Base-by-base conservation (phyloP, 1,140 invertebrate species). In the Scaptomyza graminum region DNA sequence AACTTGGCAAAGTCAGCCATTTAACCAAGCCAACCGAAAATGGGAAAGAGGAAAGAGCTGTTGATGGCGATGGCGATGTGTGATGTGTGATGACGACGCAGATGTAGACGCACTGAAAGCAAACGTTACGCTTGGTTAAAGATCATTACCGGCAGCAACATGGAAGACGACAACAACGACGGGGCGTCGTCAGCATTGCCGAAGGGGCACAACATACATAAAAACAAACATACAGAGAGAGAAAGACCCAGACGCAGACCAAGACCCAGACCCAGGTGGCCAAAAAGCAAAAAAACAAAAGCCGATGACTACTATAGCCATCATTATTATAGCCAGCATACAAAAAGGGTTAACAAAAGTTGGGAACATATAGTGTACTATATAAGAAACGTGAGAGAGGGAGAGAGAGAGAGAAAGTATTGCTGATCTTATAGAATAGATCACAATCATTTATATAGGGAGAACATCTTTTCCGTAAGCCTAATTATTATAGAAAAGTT, bases 111-210 rank as follows among this genome's bases (percentile, higher is more conserved):
- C 83, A 88, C 83, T 88, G 84, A 88, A 88, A 88, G 84, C 83
- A 80, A 88, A 89, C 83, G 83, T 88, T 89, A 79, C 83, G 83
- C 83, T 88, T 88, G 83, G 83, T 88, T 88, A 88, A 88, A 88
- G 83, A 87, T 87, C 83, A 87, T 87, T 87, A 87, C 83, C 83
- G 83, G 79, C 79, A 87, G 74, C 78, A 70, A 69, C 68, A 71
- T 16, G 18, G 18, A 68, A 37, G 37, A 52, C 56, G 28, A 43
- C 54, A 66, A 59, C 71, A 47, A 49, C 52, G 74, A 68, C 62
- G 65, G 73, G 72, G 63, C 70, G 75, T 80, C 79, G 65, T 71
- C 74, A 88, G 64, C 56, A 39, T 56, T 60, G 69, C 62, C 43
- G n/a, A 46, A 49, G 72, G 60, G 60, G 59, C 66, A 61, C 57